Conservation (phyloP, 2,113 vertebrate genomes). For the Laticauda laticaudata region DNA sequence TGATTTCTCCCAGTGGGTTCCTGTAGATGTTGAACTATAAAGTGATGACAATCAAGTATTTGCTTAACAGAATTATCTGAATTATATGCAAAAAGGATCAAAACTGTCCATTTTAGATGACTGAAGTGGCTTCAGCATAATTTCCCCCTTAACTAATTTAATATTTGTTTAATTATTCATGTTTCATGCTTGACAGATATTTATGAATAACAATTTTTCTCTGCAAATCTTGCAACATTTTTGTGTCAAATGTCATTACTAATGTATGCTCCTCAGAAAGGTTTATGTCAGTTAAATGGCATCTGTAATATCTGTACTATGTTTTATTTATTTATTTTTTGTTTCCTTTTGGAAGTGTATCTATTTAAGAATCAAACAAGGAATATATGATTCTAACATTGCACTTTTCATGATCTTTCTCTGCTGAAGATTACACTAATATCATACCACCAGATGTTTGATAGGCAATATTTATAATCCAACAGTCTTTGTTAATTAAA, state of each 20-base stretch:
- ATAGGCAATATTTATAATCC: neutral
- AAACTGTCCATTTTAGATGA: neutral
- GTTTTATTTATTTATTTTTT: neutral
- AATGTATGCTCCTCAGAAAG: neutral
- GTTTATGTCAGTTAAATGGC: neutral
- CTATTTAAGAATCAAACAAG: neutral
- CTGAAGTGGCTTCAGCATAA: neutral
- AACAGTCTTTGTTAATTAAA: neutral
- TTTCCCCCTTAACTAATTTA: neutral
- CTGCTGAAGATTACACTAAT: neutral
- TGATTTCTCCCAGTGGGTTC: neutral
- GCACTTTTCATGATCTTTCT: neutral
- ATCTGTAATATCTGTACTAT: neutral
- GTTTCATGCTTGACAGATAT: neutral
- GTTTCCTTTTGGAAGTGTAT: neutral
- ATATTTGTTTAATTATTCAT: neutral
- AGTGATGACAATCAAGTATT: neutral
- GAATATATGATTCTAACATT: neutral
- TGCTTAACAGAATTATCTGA: neutral
- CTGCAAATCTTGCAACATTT: neutral
- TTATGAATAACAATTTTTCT: neutral
- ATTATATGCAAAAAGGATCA: neutral
- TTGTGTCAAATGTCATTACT: neutral
- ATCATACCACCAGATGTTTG: neutral
- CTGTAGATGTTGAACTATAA: neutral